Evolutionary conservation across 2,797 vertebrate genomes (phyloP).

Genomic region (Chloroceryle inda): DNA sequence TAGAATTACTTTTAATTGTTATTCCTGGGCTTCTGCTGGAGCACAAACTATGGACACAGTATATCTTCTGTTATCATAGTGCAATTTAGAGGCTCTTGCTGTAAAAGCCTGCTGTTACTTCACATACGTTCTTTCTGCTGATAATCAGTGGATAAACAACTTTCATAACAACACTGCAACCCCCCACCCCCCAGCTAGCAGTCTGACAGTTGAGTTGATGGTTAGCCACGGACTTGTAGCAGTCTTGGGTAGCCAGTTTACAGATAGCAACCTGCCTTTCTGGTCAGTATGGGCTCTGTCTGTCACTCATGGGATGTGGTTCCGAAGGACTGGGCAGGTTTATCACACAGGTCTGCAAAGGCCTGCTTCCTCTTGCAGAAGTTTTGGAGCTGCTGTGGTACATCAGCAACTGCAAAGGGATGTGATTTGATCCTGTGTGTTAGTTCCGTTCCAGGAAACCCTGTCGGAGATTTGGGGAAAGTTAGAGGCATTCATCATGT

Average conservation of each 20-base stretch:
- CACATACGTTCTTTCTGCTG: slow-evolving; percentile 4
- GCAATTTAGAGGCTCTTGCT: slow-evolving; percentile 20
- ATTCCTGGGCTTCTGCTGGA: neutral
- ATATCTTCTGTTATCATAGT: neutral
- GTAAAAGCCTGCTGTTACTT: slow-evolving; percentile 57
- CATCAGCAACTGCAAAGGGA: neutral
- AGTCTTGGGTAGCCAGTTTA: neutral
- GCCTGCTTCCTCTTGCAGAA: neutral
- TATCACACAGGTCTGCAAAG: neutral
- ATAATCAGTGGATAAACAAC: slow-evolving; percentile 69
- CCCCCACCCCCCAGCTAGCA: neutral
- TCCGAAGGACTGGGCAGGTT: neutral
- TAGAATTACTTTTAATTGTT: neutral
- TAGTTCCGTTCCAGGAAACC: neutral
- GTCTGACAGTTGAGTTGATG: slow-evolving; percentile 52
- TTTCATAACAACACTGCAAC: slow-evolving; percentile 61
- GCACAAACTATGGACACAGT: neutral
- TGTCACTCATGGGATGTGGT: neutral
- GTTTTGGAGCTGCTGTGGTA: neutral
- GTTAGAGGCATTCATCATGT: neutral
- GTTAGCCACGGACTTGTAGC: slow-evolving; percentile 40
- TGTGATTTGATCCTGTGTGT: neutral
- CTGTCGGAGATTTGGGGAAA: neutral
- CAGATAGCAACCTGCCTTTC: neutral
- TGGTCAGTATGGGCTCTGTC: neutral